phyloP scores from a whole-genome alignment of 2,888 invertebrate species.

The Acanthoscelides obtectus region DNA sequence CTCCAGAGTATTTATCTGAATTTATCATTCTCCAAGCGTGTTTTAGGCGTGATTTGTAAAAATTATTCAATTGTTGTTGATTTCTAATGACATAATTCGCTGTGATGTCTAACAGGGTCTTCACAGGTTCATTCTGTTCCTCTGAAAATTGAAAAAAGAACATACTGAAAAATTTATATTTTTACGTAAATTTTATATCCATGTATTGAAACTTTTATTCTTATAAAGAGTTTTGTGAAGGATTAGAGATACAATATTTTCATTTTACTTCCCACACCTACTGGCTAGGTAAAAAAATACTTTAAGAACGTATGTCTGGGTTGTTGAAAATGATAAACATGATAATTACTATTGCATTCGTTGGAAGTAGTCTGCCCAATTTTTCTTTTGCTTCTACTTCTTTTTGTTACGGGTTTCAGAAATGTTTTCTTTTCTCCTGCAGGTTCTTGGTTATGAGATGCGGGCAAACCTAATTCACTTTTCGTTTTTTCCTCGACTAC shows the following conservation, averaged over 20 bases:
- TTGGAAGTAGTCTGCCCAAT: neutral
- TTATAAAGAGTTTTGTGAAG: no score
- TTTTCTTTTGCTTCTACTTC: constrained; percentile 10
- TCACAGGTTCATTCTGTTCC: constrained; percentile 11
- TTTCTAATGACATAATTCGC: constrained; percentile 36
- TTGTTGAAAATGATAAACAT: no score
- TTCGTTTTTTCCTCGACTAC: neutral
- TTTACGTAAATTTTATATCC: no score
- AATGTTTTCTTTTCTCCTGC: constrained; percentile 4
- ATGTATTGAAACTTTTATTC: no score
- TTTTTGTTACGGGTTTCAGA: constrained; percentile 12
- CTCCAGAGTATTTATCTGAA: constrained; percentile 26
- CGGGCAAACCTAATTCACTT: neutral
- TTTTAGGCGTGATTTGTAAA: constrained; percentile 35
- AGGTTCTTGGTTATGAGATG: constrained; percentile 1
- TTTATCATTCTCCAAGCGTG: constrained; percentile 39
- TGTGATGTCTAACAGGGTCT: constrained; percentile 36
- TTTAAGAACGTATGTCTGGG: no score
- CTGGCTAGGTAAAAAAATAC: no score
- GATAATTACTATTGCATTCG: constrained; percentile 2
- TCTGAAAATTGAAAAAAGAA: constrained; percentile 1
- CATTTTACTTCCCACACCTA: no score
- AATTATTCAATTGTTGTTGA: constrained; percentile 30
- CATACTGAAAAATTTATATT: no score
- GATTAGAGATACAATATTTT: no score